A percentile compares a stretch with the other conserved stretches of the same genome.
phyloP scores from a whole-genome alignment of 2,113 vertebrate species.

The Callospermophilus lateralis region DNA sequence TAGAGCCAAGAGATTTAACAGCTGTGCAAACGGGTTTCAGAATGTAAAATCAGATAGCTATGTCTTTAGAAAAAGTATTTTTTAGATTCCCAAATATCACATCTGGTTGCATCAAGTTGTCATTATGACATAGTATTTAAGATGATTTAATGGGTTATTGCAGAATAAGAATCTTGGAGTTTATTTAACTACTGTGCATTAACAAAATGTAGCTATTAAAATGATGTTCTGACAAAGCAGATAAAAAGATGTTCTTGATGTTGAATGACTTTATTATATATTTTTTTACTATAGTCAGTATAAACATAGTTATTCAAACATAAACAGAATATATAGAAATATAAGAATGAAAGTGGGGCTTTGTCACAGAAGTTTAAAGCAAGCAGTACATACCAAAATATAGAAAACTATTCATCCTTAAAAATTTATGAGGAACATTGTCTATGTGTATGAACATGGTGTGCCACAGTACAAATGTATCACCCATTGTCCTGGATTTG shows the following conservation, averaged over 20 bases:
- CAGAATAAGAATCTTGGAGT: constrained; percentile 85
- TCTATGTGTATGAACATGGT: accelerated
- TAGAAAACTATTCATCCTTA: not conserved
- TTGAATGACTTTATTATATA: constrained; percentile 63
- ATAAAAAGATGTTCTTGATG: constrained; percentile 81
- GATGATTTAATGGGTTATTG: constrained; percentile 90
- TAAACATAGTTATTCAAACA: constrained; percentile 33
- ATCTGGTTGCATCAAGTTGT: constrained; percentile 89
- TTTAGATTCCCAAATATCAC: constrained; percentile 85
- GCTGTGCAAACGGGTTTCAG: constrained; percentile 83
- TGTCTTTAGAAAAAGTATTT: constrained; percentile 84
- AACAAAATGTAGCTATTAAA: constrained; percentile 85
- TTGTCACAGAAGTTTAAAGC: not conserved
- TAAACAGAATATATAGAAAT: not conserved
- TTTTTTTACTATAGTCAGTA: constrained; percentile 59
- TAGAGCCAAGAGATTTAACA: constrained; percentile 78
- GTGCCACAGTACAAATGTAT: not conserved
- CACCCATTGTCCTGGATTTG: too few species aligned
- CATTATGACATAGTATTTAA: constrained; percentile 91
- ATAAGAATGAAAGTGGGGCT: not conserved
- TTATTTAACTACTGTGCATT: constrained; percentile 88
- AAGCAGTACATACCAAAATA: not conserved
- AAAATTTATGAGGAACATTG: not conserved
- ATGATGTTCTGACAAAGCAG: constrained; percentile 82
- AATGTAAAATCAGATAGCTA: constrained; percentile 83